These are phyloP conservation scores for Pogonocichla stellata DNA, from an alignment of 2,113 vertebrate genomes.

Conservation along the genomic window DNA sequence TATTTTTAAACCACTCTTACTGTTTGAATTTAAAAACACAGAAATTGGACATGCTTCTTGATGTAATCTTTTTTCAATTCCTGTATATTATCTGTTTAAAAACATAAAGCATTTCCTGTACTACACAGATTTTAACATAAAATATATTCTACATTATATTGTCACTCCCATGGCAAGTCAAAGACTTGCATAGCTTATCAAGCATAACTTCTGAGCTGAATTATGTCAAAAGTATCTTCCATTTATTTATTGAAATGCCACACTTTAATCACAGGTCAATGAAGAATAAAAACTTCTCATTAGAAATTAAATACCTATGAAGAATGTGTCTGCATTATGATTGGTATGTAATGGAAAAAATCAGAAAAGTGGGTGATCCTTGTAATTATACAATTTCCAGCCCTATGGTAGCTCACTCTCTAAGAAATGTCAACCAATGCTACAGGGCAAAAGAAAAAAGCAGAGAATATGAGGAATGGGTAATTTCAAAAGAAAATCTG, in stretches of 20 bases:
- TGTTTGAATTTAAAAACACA: neutral
- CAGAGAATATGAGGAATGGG: constrained; percentile 22
- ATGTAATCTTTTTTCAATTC: neutral
- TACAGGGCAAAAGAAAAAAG: constrained; percentile 61
- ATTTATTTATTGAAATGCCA: constrained; percentile 74
- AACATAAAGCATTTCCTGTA: neutral
- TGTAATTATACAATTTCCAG: constrained; percentile 69
- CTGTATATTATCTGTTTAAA: neutral
- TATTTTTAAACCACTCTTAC: neutral
- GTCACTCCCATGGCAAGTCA: constrained; percentile 2
- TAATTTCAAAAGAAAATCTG: constrained; percentile 71
- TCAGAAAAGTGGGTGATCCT: constrained; percentile 64
- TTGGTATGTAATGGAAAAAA: constrained; percentile 62
- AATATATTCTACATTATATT: constrained; percentile 33
- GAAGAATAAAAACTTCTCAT: constrained; percentile 72
- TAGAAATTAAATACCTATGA: constrained; percentile 66
- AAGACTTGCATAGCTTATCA: constrained; percentile 20
- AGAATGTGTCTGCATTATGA: constrained; percentile 45
- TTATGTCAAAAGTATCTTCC: constrained; percentile 42
- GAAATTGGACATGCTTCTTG: neutral
- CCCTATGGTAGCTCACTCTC: constrained; percentile 46
- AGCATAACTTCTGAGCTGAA: constrained; percentile 46
- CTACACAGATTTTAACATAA: neutral
- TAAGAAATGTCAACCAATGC: constrained; percentile 78
- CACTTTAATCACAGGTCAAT: constrained; percentile 67